Conservation (phyloP, 2,113 vertebrate species). For the Rhinichthys klamathensis region DNA sequence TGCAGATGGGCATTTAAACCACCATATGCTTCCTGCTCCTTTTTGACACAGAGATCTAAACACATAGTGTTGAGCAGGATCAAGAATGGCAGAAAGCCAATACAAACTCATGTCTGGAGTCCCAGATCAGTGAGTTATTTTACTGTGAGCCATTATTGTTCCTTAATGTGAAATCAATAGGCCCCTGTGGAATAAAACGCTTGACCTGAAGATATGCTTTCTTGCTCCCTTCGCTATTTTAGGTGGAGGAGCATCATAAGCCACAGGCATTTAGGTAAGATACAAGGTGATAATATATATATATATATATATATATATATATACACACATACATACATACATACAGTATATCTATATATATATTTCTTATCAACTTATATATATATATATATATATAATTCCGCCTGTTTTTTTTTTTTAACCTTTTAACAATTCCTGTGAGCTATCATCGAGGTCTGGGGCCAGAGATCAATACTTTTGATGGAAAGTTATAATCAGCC, state of each 20-base stretch:
- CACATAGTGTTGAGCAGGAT: conserved; percentile 82
- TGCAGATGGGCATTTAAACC: conserved; percentile 75
- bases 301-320: no score
- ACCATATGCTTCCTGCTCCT: conserved; percentile 80
- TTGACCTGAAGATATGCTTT: conserved; percentile 76
- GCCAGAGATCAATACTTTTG: conserved; percentile 99
- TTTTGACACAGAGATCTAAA: conserved; percentile 81
- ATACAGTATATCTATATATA: no score
- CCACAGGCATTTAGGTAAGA: conserved; percentile 27
- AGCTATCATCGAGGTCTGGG: conserved; percentile 16
- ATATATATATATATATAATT: not conserved
- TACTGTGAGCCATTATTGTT: conserved; percentile 65
- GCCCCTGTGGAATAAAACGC: conserved; percentile 77
- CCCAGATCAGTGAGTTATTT: conserved; percentile 88
- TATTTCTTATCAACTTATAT: no score
- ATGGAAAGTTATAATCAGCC: conserved; percentile 98
- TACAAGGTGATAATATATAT: not conserved
- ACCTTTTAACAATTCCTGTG: conserved; percentile 5
- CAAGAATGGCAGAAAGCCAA: conserved; percentile 88
- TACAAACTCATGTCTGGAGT: conserved; percentile 81
- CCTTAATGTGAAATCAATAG: conserved; percentile 96
- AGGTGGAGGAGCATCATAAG: conserved; percentile 43
- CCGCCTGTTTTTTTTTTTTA: not conserved
- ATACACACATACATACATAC: no score
- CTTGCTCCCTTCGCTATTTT: conserved; percentile 1